Base-by-base conservation (phyloP, 2,113 vertebrate species). In the Oncorhynchus clarkii region DNA sequence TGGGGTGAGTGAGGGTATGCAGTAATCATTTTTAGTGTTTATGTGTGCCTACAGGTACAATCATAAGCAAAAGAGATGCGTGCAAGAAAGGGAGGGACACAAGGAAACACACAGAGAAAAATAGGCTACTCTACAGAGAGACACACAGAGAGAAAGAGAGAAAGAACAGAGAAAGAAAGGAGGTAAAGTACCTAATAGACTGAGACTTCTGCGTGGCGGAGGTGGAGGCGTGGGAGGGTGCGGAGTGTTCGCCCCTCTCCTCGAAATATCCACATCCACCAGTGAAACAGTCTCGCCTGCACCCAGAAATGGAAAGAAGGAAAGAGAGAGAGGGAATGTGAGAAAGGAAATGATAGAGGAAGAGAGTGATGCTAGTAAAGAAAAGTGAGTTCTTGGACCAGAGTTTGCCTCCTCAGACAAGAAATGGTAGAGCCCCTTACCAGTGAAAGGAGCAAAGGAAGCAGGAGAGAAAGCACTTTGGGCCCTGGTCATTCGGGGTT, bases 401-500 rank as follows among this genome's bases (percentile, higher is more conserved):
- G 39, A 45, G 39, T 45, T 11, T 54, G 16, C 16, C 51, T 54
- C 51, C 16, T 16, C 13, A 54, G 13, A 16, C 51, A 54, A 14
- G 12, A 54, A 54, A 18, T 4, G 5, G 14, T 16, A 54, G 51
- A 70, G 45, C 45, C 45, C 24, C 94, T 97, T 94, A 99, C 97
- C 97, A 77, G 97, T 96, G 92, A 99, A 99, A 82, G 97, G 92
- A 89, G 96, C 95, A 89, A 99, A 97, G 87, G 95, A 95, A 74
- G 95, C 95, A 13, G 96, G 95, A 91, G 95, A 96, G 94, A 98
- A 99, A 95, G 96, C 96, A 97, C 96, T 98, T 94, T 97, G 96
- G 86, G 96, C 96, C 95, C 97, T 93, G 66, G 95, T 98, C 94
- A 98, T 92, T 93, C 95, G 92, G 91, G 93, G 94, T 91, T 95